phyloP scores from a whole-genome alignment of 2,797 vertebrate genomes.

The Amblyraja radiata region DNA sequence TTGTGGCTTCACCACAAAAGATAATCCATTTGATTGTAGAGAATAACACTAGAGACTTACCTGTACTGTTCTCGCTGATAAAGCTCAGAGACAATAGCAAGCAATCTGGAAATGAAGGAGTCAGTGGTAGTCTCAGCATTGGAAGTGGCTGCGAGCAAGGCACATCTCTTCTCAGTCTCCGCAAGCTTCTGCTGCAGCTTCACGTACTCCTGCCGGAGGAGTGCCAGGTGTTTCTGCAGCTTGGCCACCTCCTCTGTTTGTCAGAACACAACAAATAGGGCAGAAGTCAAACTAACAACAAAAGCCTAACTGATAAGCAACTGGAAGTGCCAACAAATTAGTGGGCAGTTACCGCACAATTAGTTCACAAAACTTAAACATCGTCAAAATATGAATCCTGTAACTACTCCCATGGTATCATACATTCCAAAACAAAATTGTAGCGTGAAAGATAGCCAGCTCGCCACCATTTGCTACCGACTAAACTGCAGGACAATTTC shows the following conservation, averaged over 20 bases:
- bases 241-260: conserved; percentile 94
- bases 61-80: conserved; percentile 91
- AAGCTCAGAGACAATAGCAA: conserved; percentile 81
- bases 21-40: neutral
- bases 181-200: conserved; percentile 95
- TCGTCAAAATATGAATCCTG: neutral
- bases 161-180: conserved; percentile 84
- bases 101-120: conserved; percentile 84
- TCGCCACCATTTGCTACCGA: neutral
- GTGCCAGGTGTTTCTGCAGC: conserved; percentile 94
- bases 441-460: neutral
- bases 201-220: conserved; percentile 96
- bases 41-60: conserved; percentile 53
- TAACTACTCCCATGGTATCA: neutral
- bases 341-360: neutral
- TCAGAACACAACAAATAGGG: neutral
- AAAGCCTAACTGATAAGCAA: neutral
- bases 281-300: neutral
- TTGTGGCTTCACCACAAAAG: neutral
- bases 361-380: neutral
- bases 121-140: conserved; percentile 64
- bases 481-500: neutral
- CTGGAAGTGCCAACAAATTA: neutral
- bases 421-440: neutral
- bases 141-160: conserved; percentile 73